phyloP scores from a whole-genome alignment of 2,888 invertebrate genomes.

The Drosophila demipolita region DNA sequence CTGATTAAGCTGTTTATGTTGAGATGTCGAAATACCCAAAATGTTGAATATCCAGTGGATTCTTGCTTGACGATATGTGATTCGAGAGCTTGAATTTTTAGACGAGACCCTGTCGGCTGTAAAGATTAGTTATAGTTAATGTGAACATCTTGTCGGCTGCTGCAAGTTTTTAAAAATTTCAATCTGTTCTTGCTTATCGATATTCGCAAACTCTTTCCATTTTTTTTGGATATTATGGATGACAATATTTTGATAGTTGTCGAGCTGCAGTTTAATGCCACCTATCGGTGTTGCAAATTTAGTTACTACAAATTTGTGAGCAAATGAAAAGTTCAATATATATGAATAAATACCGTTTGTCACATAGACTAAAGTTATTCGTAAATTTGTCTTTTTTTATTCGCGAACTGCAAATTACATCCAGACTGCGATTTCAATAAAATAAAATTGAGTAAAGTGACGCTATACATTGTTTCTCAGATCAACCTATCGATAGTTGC shows the following conservation, averaged over 20 bases:
- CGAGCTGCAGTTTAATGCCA: not conserved
- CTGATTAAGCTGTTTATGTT: not conserved
- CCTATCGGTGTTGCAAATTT: not conserved
- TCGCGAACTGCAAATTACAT: not conserved
- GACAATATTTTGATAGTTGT: not conserved
- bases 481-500: slow-evolving; percentile 24
- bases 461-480: not conserved
- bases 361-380: no score
- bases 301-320: not conserved
- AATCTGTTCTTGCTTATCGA: slow-evolving; percentile 15
- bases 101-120: not conserved
- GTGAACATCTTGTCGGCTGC: slow-evolving; percentile 2
- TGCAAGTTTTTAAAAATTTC: slow-evolving; percentile 15
- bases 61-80: not conserved
- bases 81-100: not conserved
- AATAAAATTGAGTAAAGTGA: not conserved
- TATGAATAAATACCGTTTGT: not conserved
- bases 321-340: not conserved
- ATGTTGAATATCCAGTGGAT: not conserved
- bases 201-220: slow-evolving; percentile 13
- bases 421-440: not conserved
- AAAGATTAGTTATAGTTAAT: not conserved
- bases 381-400: not conserved
- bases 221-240: not conserved
- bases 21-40: not conserved